Evolutionary conservation across 1,140 invertebrate genomes (phyloP), one percentile per base, ranked within the genome.

Genomic region (Spodoptera frugiperda): DNA sequence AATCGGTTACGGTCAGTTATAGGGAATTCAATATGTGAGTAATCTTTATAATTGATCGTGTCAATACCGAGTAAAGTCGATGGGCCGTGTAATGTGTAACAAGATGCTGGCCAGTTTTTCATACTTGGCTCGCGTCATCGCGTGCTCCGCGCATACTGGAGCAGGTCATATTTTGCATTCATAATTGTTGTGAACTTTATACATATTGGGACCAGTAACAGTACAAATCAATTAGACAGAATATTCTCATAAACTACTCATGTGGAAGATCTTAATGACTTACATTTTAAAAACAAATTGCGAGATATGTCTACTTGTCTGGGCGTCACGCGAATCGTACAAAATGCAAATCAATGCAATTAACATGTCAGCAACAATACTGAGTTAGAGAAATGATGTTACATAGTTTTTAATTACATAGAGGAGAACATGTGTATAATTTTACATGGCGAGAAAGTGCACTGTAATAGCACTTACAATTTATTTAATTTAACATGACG

Each of bases 171-270:
- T 49, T 74, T 49, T 59, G 55, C 39, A 61, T 74, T 49, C 21
- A 25, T 61, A 49, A 61, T 61, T 51, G 25, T 59, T 82, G 74
- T 83, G 78, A 80, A 72, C 70, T 81, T 82, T 85, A 46, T 21
- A 39, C 33, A 39, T 39, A 55, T 46, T 44, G 15, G 21, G 51
- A 57, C 25, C 44, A 25, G 44, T 72, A 72, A 44, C 53, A 55
- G 53, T 61, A 73, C 15, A 30, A 49, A 33, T n/a, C 19, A 15
- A 51, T 14, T 6, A 68, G n/a, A 33, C 44, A 71, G 57, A 72
- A 17, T 44, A 54, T 54, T 57, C 33, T 10, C 44, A 54, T 19
- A 55, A 44, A 44, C 57, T 46, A 3, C 33, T 57, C 33, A 17
- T 1, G 8, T 19, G 53, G 68, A 72, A 72, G 15, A 46, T n/a